Percentiles rank a stretch among this genome's conserved stretches.
phyloP scores from a whole-genome alignment of 2,113 vertebrate species.

The Siniperca knerii region DNA sequence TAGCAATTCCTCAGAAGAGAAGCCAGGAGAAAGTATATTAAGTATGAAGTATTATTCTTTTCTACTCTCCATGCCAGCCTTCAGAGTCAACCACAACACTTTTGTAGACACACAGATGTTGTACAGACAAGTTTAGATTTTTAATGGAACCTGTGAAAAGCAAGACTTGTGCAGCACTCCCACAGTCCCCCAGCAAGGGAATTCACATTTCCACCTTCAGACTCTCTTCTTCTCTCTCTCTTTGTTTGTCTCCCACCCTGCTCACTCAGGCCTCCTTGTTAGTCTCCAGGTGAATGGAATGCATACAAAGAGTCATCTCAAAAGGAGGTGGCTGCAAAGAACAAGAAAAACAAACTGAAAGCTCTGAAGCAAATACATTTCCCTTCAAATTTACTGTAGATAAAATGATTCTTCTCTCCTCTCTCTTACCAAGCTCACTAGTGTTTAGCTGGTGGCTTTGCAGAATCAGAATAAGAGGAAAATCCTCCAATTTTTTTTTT shows the following conservation, averaged over 20 bases:
- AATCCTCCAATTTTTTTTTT: not conserved
- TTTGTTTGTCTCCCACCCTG: slow-evolving; percentile 32
- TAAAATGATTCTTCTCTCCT: slow-evolving; percentile 14
- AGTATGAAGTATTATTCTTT: slow-evolving; percentile 34
- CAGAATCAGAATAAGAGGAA: slow-evolving; percentile 3
- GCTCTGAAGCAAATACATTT: slow-evolving; percentile 5
- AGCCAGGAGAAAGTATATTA: slow-evolving; percentile 35
- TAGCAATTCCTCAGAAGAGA: slow-evolving; percentile 52
- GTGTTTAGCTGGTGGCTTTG: not conserved
- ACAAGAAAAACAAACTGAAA: slow-evolving; percentile 33
- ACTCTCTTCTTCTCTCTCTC: slow-evolving; percentile 36
- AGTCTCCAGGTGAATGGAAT: slow-evolving; percentile 52
- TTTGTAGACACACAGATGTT: slow-evolving; percentile 42
- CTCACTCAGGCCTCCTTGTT: slow-evolving; percentile 36
- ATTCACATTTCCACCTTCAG: slow-evolving; percentile 38
- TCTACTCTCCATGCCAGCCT: slow-evolving; percentile 24
- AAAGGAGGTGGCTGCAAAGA: slow-evolving; percentile 27
- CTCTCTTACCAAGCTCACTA: not conserved
- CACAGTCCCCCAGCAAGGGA: slow-evolving; percentile 26
- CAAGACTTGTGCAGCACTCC: slow-evolving; percentile 26
- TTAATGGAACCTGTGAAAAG: slow-evolving; percentile 52
- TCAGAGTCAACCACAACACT: slow-evolving; percentile 17
- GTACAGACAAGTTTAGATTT: slow-evolving; percentile 45
- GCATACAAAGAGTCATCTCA: slow-evolving; percentile 39
- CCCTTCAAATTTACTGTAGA: slow-evolving; percentile 9